These are phyloP conservation scores for Smittia aterrima DNA, from an alignment of 2,888 invertebrate species.

Conservation along the genomic window DNA sequence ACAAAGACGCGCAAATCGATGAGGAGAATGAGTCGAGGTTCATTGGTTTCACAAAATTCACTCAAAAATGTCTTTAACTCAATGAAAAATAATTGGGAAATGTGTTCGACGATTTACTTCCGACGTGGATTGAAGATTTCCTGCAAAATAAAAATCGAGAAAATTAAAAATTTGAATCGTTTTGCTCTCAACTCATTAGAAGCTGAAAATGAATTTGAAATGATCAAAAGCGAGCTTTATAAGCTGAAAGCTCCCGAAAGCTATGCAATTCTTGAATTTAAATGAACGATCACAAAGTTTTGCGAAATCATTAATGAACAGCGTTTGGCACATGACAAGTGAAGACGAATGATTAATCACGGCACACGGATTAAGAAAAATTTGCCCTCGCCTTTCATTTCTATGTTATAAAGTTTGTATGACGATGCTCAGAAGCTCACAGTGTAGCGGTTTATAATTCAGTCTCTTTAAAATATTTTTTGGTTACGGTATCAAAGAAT, in stretches of 20 bases:
- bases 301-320: not conserved
- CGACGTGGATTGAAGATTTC: not conserved
- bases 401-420: not conserved
- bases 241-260: not conserved
- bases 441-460: constrained; percentile 21
- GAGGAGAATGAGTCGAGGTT: no score
- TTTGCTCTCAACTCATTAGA: not conserved
- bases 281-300: not conserved
- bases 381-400: not conserved
- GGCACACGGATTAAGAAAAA: constrained; percentile 12
- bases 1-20: no score
- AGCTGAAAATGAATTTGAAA: not conserved
- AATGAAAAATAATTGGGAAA: no score
- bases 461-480: constrained; percentile 36
- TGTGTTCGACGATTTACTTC: not conserved
- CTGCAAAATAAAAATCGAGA: constrained; percentile 17
- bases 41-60: no score
- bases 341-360: not conserved
- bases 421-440: not conserved
- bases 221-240: not conserved
- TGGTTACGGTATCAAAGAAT: constrained; percentile 18
- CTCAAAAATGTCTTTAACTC: no score
- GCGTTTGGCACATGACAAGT: not conserved
- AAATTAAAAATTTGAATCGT: not conserved
- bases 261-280: not conserved